A percentile compares a stretch with the other conserved stretches of the same genome.
Conservation (phyloP, 2,888 invertebrate genomes). For the Melanotus villosus region DNA sequence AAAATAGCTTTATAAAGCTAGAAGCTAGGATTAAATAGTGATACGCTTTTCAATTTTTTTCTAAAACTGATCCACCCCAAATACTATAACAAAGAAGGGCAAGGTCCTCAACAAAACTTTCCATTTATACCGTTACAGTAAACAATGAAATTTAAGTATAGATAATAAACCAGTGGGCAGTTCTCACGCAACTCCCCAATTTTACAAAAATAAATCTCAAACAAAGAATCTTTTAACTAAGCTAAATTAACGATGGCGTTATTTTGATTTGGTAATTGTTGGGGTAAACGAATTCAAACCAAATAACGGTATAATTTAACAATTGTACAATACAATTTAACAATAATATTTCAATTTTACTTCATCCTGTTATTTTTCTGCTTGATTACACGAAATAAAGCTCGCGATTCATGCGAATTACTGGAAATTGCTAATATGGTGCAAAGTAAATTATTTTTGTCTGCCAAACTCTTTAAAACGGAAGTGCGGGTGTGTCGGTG, state of each 20-base stretch:
- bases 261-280: not conserved
- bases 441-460: conserved; percentile 31
- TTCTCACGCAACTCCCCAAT: not conserved
- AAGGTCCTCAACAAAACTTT: no score
- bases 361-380: not conserved
- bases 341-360: not conserved
- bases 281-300: not conserved
- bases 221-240: not conserved
- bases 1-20: no score
- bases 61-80: no score
- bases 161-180: no score
- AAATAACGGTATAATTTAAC: no score
- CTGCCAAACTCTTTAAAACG: conserved; percentile 33
- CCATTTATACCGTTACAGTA: not conserved
- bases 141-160: no score
- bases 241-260: not conserved
- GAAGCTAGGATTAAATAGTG: no score
- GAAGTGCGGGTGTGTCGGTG: conserved; percentile 42
- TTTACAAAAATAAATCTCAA: not conserved
- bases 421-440: conserved; percentile 19
- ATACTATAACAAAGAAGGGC: no score
- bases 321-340: not conserved
- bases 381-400: not conserved
- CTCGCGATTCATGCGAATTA: not conserved
- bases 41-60: no score